Base-by-base conservation (phyloP, 2,888 invertebrate species). In the Omphaloscelis lunosa region DNA sequence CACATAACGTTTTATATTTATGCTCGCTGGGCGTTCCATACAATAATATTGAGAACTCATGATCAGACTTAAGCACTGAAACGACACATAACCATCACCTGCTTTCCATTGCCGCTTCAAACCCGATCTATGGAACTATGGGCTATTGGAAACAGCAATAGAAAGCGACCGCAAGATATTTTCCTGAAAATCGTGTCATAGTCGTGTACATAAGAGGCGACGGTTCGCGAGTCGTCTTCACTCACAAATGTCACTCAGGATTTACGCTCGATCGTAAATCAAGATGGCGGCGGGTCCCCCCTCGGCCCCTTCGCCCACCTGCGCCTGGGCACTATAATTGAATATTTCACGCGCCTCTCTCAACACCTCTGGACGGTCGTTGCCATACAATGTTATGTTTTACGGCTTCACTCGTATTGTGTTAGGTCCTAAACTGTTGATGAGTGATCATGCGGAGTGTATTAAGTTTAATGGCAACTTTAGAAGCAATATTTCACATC, bases 381-480 rank as follows among this genome's bases (percentile, higher is more conserved):
- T 56, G 58, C 39, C 34, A 92, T 96, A 96, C 96, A 96, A 95
- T 96, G 96, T 96, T 94, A 94, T 92, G 82, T 94, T 96, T 96
- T 96, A 96, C 93, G 91, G 91, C 95, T 92, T 87, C 88, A 83
- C 92, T 88, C 91, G 93, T 93, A 96, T 96, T 96, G 95, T 96
- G 96, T 96, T 96, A 96, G 95, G 93, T 91, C 93, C 96, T 96
- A 96, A 96, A 95, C 95, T 94, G 94, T 94, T 95, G 96, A 96
- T 96, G 96, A 96, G 92, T 95, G 96, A 96, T 96, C 96, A 95
- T 94, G 91, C 90, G 92, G 91, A 95, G 93, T 94, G 93, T 93
- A 96, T 96, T 95, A 95, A 95, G 92, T 94, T 95, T 96, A 95
- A 96, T 94, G 92, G 93, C 91, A 92, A 94, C 94, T 96, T 96